Evolutionary conservation across 2,797 vertebrate species (phyloP).

Genomic region (Gallirallus australis): DNA sequence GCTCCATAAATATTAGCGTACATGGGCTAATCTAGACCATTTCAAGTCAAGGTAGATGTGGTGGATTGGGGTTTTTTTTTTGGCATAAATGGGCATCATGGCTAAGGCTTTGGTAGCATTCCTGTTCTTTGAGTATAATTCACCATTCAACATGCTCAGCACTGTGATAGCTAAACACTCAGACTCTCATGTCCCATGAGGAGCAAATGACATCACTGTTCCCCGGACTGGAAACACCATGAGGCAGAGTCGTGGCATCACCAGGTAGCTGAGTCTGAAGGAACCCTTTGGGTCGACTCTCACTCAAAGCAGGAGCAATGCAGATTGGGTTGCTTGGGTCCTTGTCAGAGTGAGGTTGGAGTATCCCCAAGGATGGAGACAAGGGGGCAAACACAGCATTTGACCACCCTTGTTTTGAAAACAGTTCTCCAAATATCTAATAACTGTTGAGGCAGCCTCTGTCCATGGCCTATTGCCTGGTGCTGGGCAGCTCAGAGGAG

Average conservation of each 20-base stretch:
- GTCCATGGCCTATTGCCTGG: not conserved
- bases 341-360: not conserved
- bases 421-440: not conserved
- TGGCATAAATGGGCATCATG: rapidly evolving
- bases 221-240: rapidly evolving
- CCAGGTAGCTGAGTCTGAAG: rapidly evolving
- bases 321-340: not conserved
- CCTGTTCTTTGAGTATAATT: not conserved
- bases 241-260: not conserved
- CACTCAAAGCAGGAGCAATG: not conserved
- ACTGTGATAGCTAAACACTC: not conserved
- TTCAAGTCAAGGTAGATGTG: not conserved
- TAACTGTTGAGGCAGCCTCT: not conserved
- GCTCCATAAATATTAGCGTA: not conserved
- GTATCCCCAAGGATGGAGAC: not conserved
- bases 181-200: not conserved
- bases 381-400: not conserved
- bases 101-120: not conserved
- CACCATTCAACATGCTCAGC: not conserved
- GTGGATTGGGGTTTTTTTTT: not conserved
- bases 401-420: not conserved
- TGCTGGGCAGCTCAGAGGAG: not conserved
- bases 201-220: not conserved
- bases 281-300: not conserved
- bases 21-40: not conserved